Evolutionary conservation across 1,140 invertebrate genomes (phyloP).

Genomic region (Drusus annulatus): DNA sequence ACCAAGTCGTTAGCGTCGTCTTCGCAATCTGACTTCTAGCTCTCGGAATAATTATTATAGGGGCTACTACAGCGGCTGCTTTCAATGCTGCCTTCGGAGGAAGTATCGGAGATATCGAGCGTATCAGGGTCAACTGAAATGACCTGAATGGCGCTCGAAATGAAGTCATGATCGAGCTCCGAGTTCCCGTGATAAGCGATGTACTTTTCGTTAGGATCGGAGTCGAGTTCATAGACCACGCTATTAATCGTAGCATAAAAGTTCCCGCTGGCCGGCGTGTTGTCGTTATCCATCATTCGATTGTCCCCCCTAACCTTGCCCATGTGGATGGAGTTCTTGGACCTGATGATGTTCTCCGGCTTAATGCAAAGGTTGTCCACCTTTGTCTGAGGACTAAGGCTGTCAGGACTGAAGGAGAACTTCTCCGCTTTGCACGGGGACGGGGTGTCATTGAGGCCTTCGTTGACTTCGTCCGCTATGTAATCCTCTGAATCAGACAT

Average conservation of each 20-base stretch:
- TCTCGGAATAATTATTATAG: slow-evolving; percentile 5
- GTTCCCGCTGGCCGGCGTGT: slow-evolving; percentile 32
- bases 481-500: slow-evolving; percentile 43
- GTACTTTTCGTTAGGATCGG: slow-evolving; percentile 22
- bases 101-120: slow-evolving; percentile 12
- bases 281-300: slow-evolving; percentile 55
- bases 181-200: slow-evolving; percentile 28
- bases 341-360: neutral
- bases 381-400: neutral
- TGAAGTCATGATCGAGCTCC: slow-evolving; percentile 4
- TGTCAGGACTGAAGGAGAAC: slow-evolving; percentile 39
- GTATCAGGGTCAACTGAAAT: slow-evolving; percentile 38
- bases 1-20: neutral
- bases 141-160: slow-evolving; percentile 27
- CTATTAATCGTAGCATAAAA: slow-evolving; percentile 35
- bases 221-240: slow-evolving; percentile 29
- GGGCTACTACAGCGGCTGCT: slow-evolving; percentile 40
- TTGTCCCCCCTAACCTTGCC: slow-evolving; percentile 45
- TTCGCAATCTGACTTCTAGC: slow-evolving; percentile 19
- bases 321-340: slow-evolving; percentile 9
- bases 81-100: neutral
- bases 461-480: slow-evolving; percentile 25
- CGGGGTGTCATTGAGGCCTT: slow-evolving; percentile 31
- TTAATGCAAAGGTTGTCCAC: neutral
- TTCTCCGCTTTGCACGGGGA: slow-evolving; percentile 31